Conservation (phyloP, 1,140 invertebrate species). For the Drosophila sturtevanti region DNA sequence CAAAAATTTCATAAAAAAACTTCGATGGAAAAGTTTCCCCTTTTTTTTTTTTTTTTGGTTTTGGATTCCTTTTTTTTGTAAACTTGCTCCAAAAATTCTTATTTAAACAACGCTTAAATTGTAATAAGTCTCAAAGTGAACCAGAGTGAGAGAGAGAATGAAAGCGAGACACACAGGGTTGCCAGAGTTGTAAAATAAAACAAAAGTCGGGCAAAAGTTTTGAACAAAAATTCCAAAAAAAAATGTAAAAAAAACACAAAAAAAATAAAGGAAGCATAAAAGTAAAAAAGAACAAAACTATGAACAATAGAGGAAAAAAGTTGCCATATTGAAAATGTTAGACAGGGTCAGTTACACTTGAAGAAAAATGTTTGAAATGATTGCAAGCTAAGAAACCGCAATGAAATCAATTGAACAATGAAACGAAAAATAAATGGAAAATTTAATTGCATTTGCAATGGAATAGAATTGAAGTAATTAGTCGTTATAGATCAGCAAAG, state of each 20-base stretch:
- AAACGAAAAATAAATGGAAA: too few species aligned
- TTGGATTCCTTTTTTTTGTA: conserved; percentile 19
- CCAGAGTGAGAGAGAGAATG: conserved; percentile 14
- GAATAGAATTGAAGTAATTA: too few species aligned
- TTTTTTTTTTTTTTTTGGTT: conserved; percentile 33
- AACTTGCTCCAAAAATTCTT: conserved; percentile 69
- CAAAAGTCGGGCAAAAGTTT: conserved; percentile 53
- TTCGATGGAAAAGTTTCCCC: conserved; percentile 59
- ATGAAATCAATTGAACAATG: too few species aligned
- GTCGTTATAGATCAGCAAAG: too few species aligned
- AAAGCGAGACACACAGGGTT: conserved; percentile 15
- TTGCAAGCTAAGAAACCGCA: too few species aligned
- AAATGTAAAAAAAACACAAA: conserved; percentile 26
- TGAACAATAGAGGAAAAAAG: conserved; percentile 27
- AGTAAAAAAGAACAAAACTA: conserved; percentile 10
- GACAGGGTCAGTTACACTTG: conserved; percentile 15
- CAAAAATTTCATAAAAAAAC: conserved; percentile 78
- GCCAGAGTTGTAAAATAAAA: conserved; percentile 61
- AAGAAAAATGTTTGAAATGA: background rate
- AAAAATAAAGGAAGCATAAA: conserved; percentile 20
- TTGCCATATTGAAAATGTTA: conserved; percentile 47
- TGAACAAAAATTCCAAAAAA: conserved; percentile 23
- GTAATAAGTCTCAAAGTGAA: conserved; percentile 57
- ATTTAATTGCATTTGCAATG: too few species aligned
- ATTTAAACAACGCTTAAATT: conserved; percentile 79